phyloP scores from a whole-genome alignment of 2,797 vertebrate genomes.

The Propithecus deckenii region DNA sequence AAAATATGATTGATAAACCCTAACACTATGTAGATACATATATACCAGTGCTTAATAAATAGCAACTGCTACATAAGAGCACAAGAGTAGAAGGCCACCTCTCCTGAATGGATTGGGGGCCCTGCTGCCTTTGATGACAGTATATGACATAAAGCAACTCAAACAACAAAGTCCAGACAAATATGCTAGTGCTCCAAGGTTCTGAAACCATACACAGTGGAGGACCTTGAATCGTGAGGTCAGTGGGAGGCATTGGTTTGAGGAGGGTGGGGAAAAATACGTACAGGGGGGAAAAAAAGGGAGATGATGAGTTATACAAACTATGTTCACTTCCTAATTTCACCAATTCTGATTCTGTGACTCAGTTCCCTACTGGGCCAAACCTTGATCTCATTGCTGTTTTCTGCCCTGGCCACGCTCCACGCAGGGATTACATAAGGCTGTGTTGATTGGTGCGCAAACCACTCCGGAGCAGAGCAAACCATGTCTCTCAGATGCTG shows the following conservation, averaged over 20 bases:
- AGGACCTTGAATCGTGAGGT: not conserved
- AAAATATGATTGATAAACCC: not conserved
- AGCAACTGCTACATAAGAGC: not conserved
- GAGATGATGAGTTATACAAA: not conserved
- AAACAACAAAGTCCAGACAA: not conserved
- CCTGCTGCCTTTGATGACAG: not conserved
- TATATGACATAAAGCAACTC: not conserved
- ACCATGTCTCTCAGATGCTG: not conserved
- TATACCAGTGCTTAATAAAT: not conserved
- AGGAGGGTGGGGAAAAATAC: not conserved
- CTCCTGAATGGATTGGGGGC: not conserved
- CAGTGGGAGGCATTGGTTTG: not conserved
- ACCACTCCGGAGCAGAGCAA: not conserved
- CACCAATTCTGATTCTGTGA: not conserved
- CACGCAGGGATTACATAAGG: not conserved
- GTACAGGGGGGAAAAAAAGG: not conserved
- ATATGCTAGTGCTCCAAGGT: not conserved
- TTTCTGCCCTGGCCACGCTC: not conserved
- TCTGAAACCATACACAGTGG: not conserved
- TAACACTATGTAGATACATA: not conserved
- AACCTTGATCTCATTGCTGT: not conserved
- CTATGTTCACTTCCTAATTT: not conserved
- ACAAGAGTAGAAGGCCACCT: not conserved
- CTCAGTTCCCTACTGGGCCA: not conserved
- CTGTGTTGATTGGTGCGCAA: not conserved